A percentile compares a stretch with the other conserved stretches of the same genome.
Evolutionary conservation across 2,113 vertebrate genomes (phyloP).

Genomic region (Salvator merianae): DNA sequence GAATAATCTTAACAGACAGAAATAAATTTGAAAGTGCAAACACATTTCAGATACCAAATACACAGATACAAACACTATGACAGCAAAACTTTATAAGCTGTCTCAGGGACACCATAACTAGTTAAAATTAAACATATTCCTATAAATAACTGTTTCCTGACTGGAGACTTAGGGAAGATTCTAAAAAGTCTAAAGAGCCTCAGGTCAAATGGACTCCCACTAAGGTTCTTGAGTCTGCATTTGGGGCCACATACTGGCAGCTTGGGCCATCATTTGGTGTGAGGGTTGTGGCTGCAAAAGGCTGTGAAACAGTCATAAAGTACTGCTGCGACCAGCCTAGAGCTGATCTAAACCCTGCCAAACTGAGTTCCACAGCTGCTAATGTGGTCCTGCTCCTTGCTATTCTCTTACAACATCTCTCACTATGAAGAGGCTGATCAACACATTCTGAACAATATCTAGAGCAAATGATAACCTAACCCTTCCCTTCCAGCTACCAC

Average conservation of each 20-base stretch:
- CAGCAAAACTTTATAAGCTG: no score
- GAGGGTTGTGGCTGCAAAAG: no score
- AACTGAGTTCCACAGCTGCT: no score
- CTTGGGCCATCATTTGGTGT: no score
- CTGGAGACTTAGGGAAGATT: background rate
- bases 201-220: no score
- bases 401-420: no score
- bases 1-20: background rate
- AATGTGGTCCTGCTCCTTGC: background rate
- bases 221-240: no score
- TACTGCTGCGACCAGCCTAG: no score
- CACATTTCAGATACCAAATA: background rate
- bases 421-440: background rate
- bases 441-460: constrained; percentile 18
- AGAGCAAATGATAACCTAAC: constrained; percentile 6
- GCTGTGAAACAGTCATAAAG: no score
- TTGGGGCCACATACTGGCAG: no score
- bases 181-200: background rate
- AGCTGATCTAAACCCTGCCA: no score
- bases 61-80: background rate
- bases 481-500: constrained; percentile 34
- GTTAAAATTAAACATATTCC: background rate
- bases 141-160: background rate
- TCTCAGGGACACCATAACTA: no score
- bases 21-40: background rate